These are phyloP conservation scores for Hemibagrus guttatus DNA, from an alignment of 2,797 vertebrate genomes.

Conservation along the genomic window DNA sequence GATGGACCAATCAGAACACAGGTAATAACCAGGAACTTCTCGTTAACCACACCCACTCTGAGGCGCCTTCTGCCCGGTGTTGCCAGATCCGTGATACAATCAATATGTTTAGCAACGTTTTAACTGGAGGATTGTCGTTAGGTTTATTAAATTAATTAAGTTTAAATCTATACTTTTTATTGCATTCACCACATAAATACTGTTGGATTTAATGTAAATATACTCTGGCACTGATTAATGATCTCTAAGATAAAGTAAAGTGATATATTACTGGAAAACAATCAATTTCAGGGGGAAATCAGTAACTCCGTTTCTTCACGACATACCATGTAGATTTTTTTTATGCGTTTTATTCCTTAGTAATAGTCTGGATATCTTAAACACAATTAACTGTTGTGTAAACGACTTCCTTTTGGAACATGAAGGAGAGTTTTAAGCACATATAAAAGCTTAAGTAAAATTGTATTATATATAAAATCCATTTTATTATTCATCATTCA, in stretches of 20 bases:
- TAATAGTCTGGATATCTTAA: too few species aligned
- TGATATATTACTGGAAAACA: background rate
- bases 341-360: too few species aligned
- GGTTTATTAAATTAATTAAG: background rate
- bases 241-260: background rate
- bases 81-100: background rate
- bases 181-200: background rate
- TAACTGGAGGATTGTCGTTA: background rate
- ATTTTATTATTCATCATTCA: background rate
- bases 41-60: background rate
- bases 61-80: background rate
- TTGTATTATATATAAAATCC: background rate
- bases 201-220: background rate
- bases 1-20: background rate
- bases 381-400: too few species aligned
- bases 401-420: too few species aligned
- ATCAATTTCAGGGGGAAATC: too few species aligned
- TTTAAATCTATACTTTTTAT: background rate
- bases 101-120: accelerated
- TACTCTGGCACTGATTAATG: background rate
- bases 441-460: too few species aligned
- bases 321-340: too few species aligned
- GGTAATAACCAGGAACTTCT: background rate
- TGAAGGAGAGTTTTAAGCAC: too few species aligned
- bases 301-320: too few species aligned